phyloP scores from a whole-genome alignment of 2,797 vertebrate genomes.

The Selene dorsalis region DNA sequence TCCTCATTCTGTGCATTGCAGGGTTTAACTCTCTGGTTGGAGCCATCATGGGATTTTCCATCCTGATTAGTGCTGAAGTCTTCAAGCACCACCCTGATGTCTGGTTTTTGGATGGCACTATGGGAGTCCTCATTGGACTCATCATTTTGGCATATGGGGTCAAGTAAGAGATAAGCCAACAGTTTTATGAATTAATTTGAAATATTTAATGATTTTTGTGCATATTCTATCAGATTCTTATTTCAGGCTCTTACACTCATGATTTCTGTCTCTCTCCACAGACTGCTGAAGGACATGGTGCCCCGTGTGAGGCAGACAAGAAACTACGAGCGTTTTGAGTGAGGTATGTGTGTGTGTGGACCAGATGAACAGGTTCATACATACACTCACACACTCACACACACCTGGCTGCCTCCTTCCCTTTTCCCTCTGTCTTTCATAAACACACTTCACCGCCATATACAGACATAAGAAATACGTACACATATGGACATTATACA shows the following conservation, averaged over 20 bases:
- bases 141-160: constrained; percentile 95
- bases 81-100: constrained; percentile 91
- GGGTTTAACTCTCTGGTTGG: constrained; percentile 98
- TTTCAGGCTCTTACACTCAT: neutral
- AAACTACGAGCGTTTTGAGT: constrained; percentile 98
- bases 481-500: neutral
- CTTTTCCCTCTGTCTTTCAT: constrained; percentile 46
- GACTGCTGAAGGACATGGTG: constrained; percentile 94
- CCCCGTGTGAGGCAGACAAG: constrained; percentile 93
- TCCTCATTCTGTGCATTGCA: constrained; percentile 56
- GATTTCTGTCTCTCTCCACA: constrained; percentile 70
- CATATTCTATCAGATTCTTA: neutral
- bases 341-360: constrained; percentile 65
- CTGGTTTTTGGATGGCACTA: constrained; percentile 96
- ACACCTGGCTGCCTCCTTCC: constrained; percentile 56
- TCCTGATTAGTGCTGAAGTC: constrained; percentile 95
- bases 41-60: constrained; percentile 97
- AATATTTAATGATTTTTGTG: neutral
- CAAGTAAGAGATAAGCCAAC: constrained; percentile 86
- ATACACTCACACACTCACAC: constrained; percentile 17
- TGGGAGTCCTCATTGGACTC: constrained; percentile 94
- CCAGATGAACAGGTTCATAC: constrained; percentile 20
- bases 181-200: neutral
- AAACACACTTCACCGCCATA: constrained; percentile 25
- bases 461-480: neutral